Percentiles rank a stretch among this genome's conserved stretches.
Evolutionary conservation across 2,888 invertebrate genomes (phyloP).

Genomic region (Ecliptopera silaceata): DNA sequence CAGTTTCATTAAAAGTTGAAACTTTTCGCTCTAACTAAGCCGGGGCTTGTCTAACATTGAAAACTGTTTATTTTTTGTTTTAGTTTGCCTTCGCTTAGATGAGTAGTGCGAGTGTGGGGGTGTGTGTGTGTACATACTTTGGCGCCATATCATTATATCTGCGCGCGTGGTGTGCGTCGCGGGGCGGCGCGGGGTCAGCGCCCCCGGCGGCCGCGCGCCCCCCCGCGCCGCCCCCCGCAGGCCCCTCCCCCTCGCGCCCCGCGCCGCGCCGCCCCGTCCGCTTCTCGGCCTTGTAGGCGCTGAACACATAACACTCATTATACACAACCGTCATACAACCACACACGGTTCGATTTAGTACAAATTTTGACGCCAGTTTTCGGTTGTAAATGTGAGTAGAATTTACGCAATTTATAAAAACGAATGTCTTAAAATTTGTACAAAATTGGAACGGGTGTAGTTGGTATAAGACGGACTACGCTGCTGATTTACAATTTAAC

Average conservation of each 20-base stretch:
- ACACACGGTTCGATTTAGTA: too few relatives aligned
- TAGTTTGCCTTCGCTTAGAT: not conserved
- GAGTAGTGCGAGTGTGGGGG: not conserved
- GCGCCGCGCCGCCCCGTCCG: conserved; percentile 43
- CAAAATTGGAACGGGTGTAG: too few relatives aligned
- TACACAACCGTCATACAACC: not conserved
- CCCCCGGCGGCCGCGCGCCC: conserved; percentile 65
- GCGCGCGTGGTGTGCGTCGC: conserved; percentile 86
- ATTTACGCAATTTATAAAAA: too few relatives aligned
- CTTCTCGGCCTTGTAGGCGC: conserved; percentile 78
- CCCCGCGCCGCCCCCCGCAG: conserved; percentile 46
- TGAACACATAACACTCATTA: conserved; percentile 36
- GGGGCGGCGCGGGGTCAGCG: conserved; percentile 69
- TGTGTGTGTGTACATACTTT: conserved; percentile 85
- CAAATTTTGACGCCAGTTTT: too few relatives aligned
- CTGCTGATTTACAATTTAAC: conserved; percentile 2
- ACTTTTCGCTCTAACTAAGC: too few relatives aligned
- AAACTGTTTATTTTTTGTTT: not conserved
- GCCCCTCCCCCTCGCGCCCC: conserved; percentile 36
- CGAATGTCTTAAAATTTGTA: too few relatives aligned
- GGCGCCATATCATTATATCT: conserved; percentile 93
- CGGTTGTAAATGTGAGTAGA: too few relatives aligned
- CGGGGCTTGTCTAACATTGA: too few relatives aligned
- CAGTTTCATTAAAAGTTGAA: too few relatives aligned
- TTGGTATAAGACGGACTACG: not conserved